Evolutionary conservation across 2,888 invertebrate species (phyloP), one percentile per base, ranked within the genome.

Genomic region (Brachyptera risi): DNA sequence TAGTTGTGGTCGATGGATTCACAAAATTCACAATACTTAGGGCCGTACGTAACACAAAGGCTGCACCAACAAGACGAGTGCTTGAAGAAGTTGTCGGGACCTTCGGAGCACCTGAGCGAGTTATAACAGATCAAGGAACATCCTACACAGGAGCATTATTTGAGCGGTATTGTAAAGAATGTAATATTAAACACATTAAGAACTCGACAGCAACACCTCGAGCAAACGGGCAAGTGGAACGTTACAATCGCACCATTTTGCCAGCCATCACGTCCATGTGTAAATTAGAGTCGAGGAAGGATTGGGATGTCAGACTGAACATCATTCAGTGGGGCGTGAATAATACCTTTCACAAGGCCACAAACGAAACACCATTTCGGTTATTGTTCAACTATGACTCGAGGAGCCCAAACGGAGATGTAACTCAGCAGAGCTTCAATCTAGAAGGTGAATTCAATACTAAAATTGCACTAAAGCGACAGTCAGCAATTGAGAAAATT

Each of bases 141-240:
- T 21, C 17, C 4, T 50, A 24, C 11, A 50, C 50, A 4, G 21
- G 17, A 7, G 13, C 3, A 13, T 3, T 7, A 9, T 50, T 50
- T 19, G 17, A 50, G 13, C 13, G 21, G n/a, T 50, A 50, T 19
- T 50, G 50, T 26, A 4, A 5, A 7, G 3, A 50, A 9, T 4
- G 13, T n/a, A 11, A 19, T 17, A 50, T 50, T 19, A 4, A 50
- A 17, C 50, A 17, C 26, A 7, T 50, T 17, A 15, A 5, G 7
- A 50, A n/a, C 21, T 13, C 50, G 4, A 50, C 50, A 4, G 50
- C 24, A 13, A 9, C 26, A 19, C 50, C 21, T 4, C 4, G 50
- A 21, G 15, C 50, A 2, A 50, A 50, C 50, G 50, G 50, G n/a
- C 50, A 50, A 21, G 50, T 50, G 4, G 50, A 50, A 21, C 15